Conservation (phyloP, 1,140 invertebrate species). For the Steinernema feltiae region DNA sequence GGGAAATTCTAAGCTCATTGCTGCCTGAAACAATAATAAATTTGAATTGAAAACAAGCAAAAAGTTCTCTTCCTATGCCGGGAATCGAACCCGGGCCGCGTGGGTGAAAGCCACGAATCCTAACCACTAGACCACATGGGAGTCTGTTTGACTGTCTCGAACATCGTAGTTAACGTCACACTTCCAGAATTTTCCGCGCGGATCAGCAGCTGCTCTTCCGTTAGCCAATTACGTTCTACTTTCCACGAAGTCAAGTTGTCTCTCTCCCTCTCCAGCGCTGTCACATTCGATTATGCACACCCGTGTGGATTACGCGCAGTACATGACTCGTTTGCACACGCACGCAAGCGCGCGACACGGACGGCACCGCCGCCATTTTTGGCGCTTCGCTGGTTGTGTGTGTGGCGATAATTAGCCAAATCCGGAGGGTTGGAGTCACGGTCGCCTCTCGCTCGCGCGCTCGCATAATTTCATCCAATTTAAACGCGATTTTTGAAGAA, state of each 20-base stretch:
- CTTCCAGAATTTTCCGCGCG: too few species aligned
- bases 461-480: constrained; percentile 6
- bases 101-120: constrained; percentile 77
- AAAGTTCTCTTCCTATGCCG: constrained; percentile 72
- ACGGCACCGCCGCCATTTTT: too few species aligned
- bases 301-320: constrained; percentile 5
- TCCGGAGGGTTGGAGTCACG: not conserved
- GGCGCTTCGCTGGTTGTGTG: not conserved
- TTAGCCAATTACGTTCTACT: not conserved
- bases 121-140: constrained; percentile 62
- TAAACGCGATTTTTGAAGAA: not conserved
- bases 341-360: too few species aligned
- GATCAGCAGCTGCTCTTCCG: not conserved
- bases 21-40: too few species aligned
- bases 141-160: too few species aligned
- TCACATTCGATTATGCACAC: constrained; percentile 9
- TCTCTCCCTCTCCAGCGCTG: not conserved
- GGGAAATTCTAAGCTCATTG: too few species aligned
- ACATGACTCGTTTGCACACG: constrained; percentile 3
- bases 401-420: constrained; percentile 6
- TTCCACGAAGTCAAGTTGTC: not conserved
- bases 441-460: not conserved
- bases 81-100: constrained; percentile 76
- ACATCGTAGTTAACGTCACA: too few species aligned
- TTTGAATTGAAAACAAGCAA: too few species aligned